phyloP scores from a whole-genome alignment of 2,113 vertebrate species.

The Marmota monax region DNA sequence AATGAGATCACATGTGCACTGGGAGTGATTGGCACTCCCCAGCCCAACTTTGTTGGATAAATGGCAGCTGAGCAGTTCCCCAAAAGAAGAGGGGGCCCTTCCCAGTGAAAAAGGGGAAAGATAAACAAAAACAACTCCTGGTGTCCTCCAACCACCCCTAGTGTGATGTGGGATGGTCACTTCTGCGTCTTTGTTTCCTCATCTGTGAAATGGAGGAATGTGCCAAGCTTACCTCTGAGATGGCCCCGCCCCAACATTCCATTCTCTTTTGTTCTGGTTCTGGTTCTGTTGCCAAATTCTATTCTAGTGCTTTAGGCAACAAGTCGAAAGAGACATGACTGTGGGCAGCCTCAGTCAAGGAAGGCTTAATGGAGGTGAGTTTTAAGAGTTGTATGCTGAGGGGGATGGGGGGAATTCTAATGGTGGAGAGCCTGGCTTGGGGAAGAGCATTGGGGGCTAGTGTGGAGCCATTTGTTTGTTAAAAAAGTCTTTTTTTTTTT shows the following conservation, averaged over 20 bases:
- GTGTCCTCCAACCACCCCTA: too few species aligned
- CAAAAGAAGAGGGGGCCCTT: neutral
- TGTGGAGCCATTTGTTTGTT: neutral
- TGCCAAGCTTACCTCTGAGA: constrained; percentile 21
- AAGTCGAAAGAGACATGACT: constrained; percentile 51
- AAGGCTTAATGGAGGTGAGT: constrained; percentile 67
- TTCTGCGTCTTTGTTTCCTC: neutral
- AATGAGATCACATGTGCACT: neutral
- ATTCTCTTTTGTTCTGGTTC: constrained; percentile 47
- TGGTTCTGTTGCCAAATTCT: constrained; percentile 53
- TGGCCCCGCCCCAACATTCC: neutral
- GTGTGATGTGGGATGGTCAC: neutral
- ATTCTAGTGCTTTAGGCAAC: neutral
- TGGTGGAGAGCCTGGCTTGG: neutral
- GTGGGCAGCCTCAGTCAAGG: neutral
- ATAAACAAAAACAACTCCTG: neutral
- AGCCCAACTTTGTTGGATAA: neutral
- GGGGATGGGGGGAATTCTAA: neutral
- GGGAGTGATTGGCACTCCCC: neutral
- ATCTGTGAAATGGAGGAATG: neutral
- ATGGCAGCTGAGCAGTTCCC: neutral
- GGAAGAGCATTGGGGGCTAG: neutral
- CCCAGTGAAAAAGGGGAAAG: neutral
- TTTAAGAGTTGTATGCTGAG: neutral
- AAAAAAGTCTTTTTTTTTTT: neutral